These are phyloP conservation scores for Dione juno DNA, from an alignment of 2,888 invertebrate species.

Conservation along the genomic window DNA sequence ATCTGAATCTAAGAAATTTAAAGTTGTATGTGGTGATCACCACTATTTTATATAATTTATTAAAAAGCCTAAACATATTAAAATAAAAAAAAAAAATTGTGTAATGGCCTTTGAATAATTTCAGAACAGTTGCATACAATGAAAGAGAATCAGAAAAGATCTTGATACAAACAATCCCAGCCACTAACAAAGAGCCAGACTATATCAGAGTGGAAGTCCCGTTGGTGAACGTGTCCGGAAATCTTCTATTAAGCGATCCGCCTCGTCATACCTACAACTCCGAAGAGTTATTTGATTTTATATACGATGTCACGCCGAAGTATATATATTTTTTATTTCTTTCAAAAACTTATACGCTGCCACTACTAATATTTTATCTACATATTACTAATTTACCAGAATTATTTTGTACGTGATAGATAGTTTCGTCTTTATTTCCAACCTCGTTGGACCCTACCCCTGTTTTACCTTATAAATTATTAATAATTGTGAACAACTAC, in stretches of 20 bases:
- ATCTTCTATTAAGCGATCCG: slow-evolving; percentile 45
- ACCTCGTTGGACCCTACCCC: too few species aligned
- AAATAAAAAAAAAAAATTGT: background rate
- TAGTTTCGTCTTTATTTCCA: too few species aligned
- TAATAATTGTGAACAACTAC: too few species aligned
- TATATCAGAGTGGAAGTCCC: slow-evolving; percentile 63
- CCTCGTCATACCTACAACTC: slow-evolving; percentile 31
- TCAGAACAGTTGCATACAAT: slow-evolving; percentile 21
- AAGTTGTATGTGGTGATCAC: too few species aligned
- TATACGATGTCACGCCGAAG: slow-evolving; percentile 68
- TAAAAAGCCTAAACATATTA: background rate
- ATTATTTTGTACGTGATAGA: too few species aligned
- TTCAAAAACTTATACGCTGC: background rate
- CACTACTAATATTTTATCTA: too few species aligned
- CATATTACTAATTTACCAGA: too few species aligned
- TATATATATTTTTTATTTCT: slow-evolving; percentile 37
- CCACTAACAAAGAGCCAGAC: slow-evolving; percentile 41
- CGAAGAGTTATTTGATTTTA: slow-evolving; percentile 58
- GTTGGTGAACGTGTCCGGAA: slow-evolving; percentile 64
- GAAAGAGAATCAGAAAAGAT: slow-evolving; percentile 5
- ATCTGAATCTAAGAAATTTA: too few species aligned
- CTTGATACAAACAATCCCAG: slow-evolving; percentile 27
- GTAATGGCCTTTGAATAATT: background rate
- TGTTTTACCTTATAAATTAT: too few species aligned
- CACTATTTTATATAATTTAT: too few species aligned